Evolutionary conservation across 2,113 vertebrate species (phyloP).

Genomic region (Propithecus coquereli): DNA sequence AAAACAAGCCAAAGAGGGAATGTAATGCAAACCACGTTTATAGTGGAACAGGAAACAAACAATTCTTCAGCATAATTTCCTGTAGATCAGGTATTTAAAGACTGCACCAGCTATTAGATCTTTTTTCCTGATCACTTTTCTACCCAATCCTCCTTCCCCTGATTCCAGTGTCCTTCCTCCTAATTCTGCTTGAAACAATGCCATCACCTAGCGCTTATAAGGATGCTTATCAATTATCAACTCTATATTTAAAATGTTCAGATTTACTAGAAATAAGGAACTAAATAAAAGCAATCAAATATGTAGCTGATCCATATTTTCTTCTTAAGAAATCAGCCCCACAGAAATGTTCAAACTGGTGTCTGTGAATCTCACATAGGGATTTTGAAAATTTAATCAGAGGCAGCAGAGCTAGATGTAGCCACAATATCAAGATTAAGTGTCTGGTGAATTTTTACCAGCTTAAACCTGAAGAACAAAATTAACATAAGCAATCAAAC

Average conservation of each 20-base stretch:
- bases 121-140: constrained; percentile 45
- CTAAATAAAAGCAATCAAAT: constrained; percentile 40
- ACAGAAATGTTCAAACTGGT: constrained; percentile 29
- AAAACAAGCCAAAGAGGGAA: constrained; percentile 39
- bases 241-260: neutral
- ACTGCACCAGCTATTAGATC: constrained; percentile 55
- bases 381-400: constrained; percentile 54
- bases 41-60: constrained; percentile 78
- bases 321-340: constrained; percentile 21
- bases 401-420: neutral
- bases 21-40: constrained; percentile 77
- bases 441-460: neutral
- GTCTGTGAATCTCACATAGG: constrained; percentile 48
- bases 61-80: constrained; percentile 80
- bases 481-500: constrained; percentile 38
- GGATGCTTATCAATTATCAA: constrained; percentile 37
- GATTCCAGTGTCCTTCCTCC: neutral
- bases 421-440: constrained; percentile 21
- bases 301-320: constrained; percentile 39
- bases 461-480: constrained; percentile 33
- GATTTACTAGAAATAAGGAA: constrained; percentile 1
- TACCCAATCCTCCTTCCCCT: neutral
- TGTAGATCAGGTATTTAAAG: constrained; percentile 79
- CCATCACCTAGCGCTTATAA: neutral
- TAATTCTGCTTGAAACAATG: constrained; percentile 45